Conservation (phyloP, 2,113 vertebrate genomes). For the Piaya cayana region DNA sequence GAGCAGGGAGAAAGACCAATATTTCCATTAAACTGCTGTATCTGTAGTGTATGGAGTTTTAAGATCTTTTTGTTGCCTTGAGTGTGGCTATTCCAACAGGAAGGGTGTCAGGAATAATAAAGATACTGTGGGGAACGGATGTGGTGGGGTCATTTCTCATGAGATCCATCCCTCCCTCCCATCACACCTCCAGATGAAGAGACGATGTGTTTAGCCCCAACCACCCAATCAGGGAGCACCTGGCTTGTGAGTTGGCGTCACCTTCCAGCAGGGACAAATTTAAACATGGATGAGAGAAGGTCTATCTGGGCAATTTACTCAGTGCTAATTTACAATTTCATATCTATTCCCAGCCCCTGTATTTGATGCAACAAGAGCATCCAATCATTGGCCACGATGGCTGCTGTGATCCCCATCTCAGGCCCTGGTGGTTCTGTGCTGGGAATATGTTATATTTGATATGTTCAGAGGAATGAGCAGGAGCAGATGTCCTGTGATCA, state of each 20-base stretch:
- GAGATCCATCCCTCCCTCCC: background rate
- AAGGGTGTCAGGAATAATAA: background rate
- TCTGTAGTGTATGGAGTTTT: background rate
- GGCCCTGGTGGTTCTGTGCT: background rate
- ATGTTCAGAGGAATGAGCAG: background rate
- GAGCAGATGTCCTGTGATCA: background rate
- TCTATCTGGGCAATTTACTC: background rate
- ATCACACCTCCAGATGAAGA: background rate
- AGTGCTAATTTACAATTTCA: rapidly evolving
- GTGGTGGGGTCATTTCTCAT: background rate
- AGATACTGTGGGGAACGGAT: background rate
- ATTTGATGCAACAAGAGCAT: too few species aligned
- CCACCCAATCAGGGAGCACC: background rate
- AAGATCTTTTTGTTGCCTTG: background rate
- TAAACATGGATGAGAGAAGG: background rate
- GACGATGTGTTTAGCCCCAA: background rate
- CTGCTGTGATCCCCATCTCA: background rate
- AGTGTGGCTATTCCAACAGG: background rate
- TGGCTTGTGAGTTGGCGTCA: rapidly evolving
- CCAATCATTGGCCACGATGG: background rate
- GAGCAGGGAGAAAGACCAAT: background rate
- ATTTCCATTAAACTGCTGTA: background rate
- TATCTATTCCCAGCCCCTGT: background rate
- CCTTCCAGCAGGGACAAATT: background rate
- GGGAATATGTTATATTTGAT: background rate